These are phyloP conservation scores for Hassar affinis DNA, from an alignment of 2,113 vertebrate genomes.

Conservation along the genomic window DNA sequence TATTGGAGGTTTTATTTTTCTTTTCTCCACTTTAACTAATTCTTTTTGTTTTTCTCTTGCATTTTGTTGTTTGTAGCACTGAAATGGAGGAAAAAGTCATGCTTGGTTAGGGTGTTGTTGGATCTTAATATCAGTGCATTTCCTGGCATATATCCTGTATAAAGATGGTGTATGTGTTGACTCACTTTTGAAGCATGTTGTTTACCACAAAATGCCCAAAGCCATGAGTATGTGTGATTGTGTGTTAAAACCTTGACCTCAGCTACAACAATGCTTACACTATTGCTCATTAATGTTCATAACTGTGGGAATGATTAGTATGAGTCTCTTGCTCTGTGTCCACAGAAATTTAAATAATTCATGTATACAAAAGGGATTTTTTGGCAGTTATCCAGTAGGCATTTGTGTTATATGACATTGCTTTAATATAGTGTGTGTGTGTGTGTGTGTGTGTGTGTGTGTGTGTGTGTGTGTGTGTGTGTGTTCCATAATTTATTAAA, in stretches of 20 bases:
- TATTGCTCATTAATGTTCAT: conserved; percentile 29
- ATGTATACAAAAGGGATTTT: background rate
- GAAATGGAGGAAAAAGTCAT: too few relatives aligned
- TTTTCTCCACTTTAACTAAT: too few relatives aligned
- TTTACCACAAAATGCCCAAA: background rate
- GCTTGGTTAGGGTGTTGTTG: too few relatives aligned
- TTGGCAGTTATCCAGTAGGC: background rate
- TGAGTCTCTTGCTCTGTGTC: background rate
- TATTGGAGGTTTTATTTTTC: too few relatives aligned
- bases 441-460: too few relatives aligned
- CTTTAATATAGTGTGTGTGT: background rate
- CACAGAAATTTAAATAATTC: background rate
- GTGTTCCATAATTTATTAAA: background rate
- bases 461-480: background rate
- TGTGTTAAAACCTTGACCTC: conserved; percentile 20
- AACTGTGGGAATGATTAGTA: background rate
- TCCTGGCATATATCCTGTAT: too few relatives aligned
- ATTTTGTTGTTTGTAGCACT: too few relatives aligned
- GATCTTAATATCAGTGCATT: too few relatives aligned
- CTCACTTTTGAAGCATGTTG: too few relatives aligned
- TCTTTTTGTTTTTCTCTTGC: too few relatives aligned
- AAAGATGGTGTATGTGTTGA: too few relatives aligned
- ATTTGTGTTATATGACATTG: background rate
- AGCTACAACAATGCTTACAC: background rate
- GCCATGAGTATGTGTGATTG: background rate